Base-by-base conservation (phyloP, 2,888 invertebrate species). In the Pandemis cinnamomeana region DNA sequence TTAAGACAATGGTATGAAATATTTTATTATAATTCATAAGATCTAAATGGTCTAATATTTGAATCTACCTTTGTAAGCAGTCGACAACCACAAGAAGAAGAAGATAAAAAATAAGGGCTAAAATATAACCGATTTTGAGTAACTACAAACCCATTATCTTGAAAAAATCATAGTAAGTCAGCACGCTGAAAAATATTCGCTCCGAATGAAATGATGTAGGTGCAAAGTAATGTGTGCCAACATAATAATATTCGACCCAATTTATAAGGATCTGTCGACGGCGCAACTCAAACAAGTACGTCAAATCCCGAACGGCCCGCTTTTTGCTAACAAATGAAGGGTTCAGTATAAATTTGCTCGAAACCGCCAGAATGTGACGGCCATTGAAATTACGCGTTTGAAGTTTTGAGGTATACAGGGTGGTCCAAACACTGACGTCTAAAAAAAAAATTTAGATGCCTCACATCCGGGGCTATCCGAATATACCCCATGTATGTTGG, bases 321-420 rank as follows among this genome's bases (percentile, higher is more conserved):
- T 73, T 73, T 73, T 73, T 70, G 72, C 69, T 68, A 42, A 64
- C 20, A 63, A 72, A 72, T 72, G 58, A 73, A 69, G 64, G 60
- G 72, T 58, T 55, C 55, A 6, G 53, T 71, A 41, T 63, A 55
- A 67, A 62, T 72, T 68, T 63, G 44, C 46, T 44, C 46, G 27
- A 2, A 68, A 46, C 68, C 68, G 58, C 63, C 36, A 46, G 36
- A 60, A 62, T 68, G 58, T 20, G 46, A 67, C 20, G 68, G 53
- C 42, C 48, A 58, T 48, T 63, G 48, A 63, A 53, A 72, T 72
- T 62, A 46, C 41, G 48, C 41, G 58, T 58, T 15, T 63, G 44
- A 36, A 67, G 8, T 15, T 53, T 64, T 53, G 8, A 41, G 15
- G 66, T 36, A 51, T 41, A n/a, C n/a, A n/a, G n/a, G n/a, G n/a